Base-by-base conservation (phyloP, 2,888 invertebrate species). In the Latrodectus elegans region DNA sequence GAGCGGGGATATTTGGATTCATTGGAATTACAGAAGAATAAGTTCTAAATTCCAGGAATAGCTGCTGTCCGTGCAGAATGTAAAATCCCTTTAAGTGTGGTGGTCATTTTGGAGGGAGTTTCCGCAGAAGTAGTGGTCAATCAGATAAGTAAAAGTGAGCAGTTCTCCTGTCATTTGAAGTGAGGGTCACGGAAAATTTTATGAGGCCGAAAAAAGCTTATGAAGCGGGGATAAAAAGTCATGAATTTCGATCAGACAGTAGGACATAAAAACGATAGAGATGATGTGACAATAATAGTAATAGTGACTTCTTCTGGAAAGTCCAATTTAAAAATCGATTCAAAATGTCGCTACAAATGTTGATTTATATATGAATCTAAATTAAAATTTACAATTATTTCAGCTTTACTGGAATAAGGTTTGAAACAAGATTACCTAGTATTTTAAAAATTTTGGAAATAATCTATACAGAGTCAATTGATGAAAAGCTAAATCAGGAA, bases 11-110 rank as follows among this genome's bases (percentile, higher is more conserved):
- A 75, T 80, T 85, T 73, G 55, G 74, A 55, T 73, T 84, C 78
- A 78, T 78, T 84, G 78, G 84, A 85, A 85, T 85, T 85, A 79
- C 79, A 76, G 74, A 79, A 85, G 74, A 79, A 74, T 84, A 79
- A 79, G 72, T 73, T 65, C 65, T 72, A 77, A 67, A 84, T 73
- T 74, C 78, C 67, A 8, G 55, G 70, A 72, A 85, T 85, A 52
- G 84, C 72, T 52, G 52, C 71, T 70, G 85, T 52, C 68, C 67
- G 70, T 22, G 64, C 38, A 55, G 84, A 73, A 83, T 83, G 70
- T 83, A 76, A 65, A 77, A 84, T 52, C 72, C 53, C 81, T 53
- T 67, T 22, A 22, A 67, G 65, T 26, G 70, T 60, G 22, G 64
- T 26, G 71, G 71, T 71, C 77, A 84, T 83, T 77, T 52, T 67